Conservation (phyloP, 2,113 vertebrate species). For the Furnarius figulus region DNA sequence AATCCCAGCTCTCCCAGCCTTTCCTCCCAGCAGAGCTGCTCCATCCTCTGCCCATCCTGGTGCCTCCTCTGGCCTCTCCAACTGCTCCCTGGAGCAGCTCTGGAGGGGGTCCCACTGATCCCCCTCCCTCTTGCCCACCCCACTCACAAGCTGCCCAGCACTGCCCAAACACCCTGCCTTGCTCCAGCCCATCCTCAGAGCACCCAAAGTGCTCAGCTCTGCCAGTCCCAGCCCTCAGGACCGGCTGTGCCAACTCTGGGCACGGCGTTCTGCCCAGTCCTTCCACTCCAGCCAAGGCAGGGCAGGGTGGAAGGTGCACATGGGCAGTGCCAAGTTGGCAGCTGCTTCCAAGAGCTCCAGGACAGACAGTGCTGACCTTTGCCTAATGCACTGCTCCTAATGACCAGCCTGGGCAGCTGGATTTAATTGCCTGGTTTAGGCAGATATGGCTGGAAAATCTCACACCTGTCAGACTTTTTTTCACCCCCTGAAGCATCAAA, state of each 20-base stretch:
- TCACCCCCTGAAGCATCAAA: constrained; percentile 1
- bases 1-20: not conserved
- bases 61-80: not conserved
- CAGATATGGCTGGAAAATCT: not conserved
- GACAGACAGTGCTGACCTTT: not conserved
- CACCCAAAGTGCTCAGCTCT: not conserved
- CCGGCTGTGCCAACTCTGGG: not conserved
- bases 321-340: not conserved
- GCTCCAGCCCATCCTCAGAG: not conserved
- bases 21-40: not conserved
- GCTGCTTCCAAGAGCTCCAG: not conserved
- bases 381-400: not conserved
- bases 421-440: not conserved
- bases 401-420: not conserved
- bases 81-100: not conserved
- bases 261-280: fast-evolving
- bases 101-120: not conserved
- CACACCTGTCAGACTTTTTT: not conserved
- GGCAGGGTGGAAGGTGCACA: not conserved
- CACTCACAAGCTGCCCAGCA: not conserved
- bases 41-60: not conserved
- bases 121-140: not conserved
- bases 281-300: not conserved
- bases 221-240: not conserved
- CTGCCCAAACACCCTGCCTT: not conserved